phyloP scores from a whole-genome alignment of 2,797 vertebrate genomes.

The Meriones psammophilus region DNA sequence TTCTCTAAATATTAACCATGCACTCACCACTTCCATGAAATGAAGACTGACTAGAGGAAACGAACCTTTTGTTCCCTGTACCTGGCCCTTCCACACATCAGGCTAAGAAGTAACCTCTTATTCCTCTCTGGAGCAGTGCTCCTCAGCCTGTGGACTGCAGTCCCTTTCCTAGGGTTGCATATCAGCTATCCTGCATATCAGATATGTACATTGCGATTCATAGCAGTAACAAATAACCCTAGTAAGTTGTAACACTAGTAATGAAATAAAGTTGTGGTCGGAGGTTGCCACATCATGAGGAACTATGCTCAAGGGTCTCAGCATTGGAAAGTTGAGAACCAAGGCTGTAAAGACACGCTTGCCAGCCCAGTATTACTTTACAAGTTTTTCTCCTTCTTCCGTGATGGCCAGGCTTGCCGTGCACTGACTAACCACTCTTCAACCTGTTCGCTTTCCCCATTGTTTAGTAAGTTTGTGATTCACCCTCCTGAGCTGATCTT shows the following conservation, averaged over 20 bases:
- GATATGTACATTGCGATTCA: background rate
- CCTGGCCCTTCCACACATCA: background rate
- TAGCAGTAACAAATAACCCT: background rate
- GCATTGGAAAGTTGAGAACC: no score
- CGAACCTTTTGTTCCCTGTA: background rate
- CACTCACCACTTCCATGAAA: background rate
- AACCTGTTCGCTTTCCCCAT: background rate
- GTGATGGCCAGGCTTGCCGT: background rate
- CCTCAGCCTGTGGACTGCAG: background rate
- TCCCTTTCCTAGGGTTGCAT: background rate
- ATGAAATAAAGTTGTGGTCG: no score
- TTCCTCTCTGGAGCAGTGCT: background rate
- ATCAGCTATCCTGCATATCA: background rate
- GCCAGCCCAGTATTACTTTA: background rate
- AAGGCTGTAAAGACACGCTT: background rate
- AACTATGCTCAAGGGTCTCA: background rate
- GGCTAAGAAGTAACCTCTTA: background rate
- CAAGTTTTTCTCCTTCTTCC: slow-evolving; percentile 18
- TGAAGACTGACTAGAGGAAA: background rate
- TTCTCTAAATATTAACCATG: background rate
- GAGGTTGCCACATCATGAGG: background rate
- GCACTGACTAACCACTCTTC: background rate
- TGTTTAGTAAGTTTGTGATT: slow-evolving; percentile 45
- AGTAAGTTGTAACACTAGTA: no score
- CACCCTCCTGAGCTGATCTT: background rate